A percentile compares a stretch with the other conserved stretches of the same genome.
phyloP scores from a whole-genome alignment of 2,888 invertebrate genomes.

The Pedicia rivosa region DNA sequence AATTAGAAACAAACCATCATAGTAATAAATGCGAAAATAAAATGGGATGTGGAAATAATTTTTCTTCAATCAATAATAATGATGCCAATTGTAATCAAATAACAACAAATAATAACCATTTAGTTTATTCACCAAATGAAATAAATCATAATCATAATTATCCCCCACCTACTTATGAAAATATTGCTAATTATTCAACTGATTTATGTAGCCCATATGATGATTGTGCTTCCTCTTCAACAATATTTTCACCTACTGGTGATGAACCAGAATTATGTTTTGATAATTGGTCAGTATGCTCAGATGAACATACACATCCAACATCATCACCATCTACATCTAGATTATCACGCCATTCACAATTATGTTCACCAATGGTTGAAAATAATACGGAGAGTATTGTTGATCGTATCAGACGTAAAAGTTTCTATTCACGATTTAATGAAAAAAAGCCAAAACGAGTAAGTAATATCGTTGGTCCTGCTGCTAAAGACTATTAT shows the following conservation, averaged over 20 bases:
- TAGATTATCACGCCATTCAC: slow-evolving; percentile 30
- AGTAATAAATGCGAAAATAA: slow-evolving; percentile 15
- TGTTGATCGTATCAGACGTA: slow-evolving; percentile 70
- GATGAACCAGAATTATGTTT: slow-evolving; percentile 39
- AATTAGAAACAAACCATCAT: slow-evolving; percentile 23
- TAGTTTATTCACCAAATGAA: slow-evolving; percentile 9
- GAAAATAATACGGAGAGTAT: slow-evolving; percentile 51
- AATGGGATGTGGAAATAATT: slow-evolving; percentile 6
- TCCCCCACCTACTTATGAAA: slow-evolving; percentile 25
- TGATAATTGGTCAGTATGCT: slow-evolving; percentile 51
- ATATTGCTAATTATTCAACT: slow-evolving; percentile 27
- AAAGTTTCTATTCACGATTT: slow-evolving; percentile 79
- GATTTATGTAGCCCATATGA: slow-evolving; percentile 29
- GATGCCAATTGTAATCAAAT: not conserved
- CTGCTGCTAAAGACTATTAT: slow-evolving; percentile 38
- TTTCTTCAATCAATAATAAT: slow-evolving; percentile 1
- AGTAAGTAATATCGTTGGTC: slow-evolving; percentile 49
- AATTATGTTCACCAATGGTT: slow-evolving; percentile 26
- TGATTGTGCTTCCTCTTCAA: slow-evolving; percentile 29
- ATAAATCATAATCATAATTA: slow-evolving; percentile 1
- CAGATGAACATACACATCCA: slow-evolving; percentile 32
- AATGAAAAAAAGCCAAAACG: slow-evolving; percentile 65
- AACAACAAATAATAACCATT: slow-evolving; percentile 2
- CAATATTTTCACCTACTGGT: slow-evolving; percentile 37
- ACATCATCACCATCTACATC: slow-evolving; percentile 25